phyloP scores from a whole-genome alignment of 2,797 vertebrate genomes.

The Merluccius polli region DNA sequence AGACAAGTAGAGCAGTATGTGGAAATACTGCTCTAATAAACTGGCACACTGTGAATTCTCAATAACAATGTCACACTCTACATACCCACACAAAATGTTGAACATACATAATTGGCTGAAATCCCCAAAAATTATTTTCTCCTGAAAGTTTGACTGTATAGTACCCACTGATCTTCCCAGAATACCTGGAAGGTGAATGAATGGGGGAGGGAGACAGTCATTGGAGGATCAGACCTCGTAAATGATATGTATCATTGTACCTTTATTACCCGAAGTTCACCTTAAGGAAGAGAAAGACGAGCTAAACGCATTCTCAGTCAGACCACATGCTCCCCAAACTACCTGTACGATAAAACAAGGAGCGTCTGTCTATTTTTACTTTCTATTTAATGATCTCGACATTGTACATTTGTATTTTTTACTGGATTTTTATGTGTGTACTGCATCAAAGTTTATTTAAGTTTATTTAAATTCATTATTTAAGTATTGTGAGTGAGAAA shows the following conservation, averaged over 20 bases:
- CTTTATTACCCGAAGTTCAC: background rate
- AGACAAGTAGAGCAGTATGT: background rate
- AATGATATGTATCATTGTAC: background rate
- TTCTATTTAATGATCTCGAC: background rate
- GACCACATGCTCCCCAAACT: background rate
- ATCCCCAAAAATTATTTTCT: background rate
- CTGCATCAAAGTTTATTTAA: too few relatives aligned
- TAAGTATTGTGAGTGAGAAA: background rate
- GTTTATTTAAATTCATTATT: too few relatives aligned
- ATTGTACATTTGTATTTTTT: background rate
- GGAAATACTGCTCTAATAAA: background rate
- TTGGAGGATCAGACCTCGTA: background rate
- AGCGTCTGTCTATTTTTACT: background rate
- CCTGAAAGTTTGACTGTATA: background rate
- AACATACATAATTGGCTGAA: background rate
- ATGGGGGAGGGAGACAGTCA: background rate
- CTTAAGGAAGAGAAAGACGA: background rate
- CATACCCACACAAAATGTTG: background rate
- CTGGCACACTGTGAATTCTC: background rate
- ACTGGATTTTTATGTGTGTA: background rate
- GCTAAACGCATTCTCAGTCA: background rate
- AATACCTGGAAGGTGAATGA: background rate
- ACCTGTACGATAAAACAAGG: background rate
- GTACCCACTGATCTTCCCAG: background rate
- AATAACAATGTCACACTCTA: background rate